Base-by-base conservation (phyloP, 2,888 invertebrate species). In the Camptogramma bilineatum region DNA sequence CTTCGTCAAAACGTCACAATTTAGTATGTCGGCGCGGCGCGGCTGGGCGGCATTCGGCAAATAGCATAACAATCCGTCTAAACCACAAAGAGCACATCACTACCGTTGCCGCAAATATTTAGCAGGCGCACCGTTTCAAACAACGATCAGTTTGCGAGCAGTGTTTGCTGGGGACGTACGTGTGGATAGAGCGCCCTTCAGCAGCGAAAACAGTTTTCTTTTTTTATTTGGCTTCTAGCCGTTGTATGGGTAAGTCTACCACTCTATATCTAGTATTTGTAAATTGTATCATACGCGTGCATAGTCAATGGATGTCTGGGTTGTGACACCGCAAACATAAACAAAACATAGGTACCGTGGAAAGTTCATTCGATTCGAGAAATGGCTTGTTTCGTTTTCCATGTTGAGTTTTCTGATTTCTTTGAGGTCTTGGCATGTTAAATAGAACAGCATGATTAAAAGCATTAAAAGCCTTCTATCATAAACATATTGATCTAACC, bases 211-310 rank as follows among this genome's bases (percentile, higher is more conserved):
- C 83, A 84, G 85, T 90, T 92, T 93, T 90, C 84, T 87, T 93
- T 92, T 91, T 93, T 93, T 91, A 91, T 93, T 93, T 93, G 93
- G 93, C 93, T 93, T 89, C 92, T 93, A 91, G 93, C 93, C 93
- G 87, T 93, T 93, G 93, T 93, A 93, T 93, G 93, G 93, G 93
- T 93, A 74, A 93, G 93, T 62, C 47, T 55, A 18, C 24, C 18
- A 47, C 8, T 44, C 13, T 39, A 4, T 13, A 10, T 13, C 34
- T 39, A 39, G 0, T 39, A 39, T 39, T 16, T 44, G 8, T 16
- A 53, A 59, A 61, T 24, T 16, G 16, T 13, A n/a, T n/a, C n/a
- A n/a, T 13, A 44, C 44, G 59, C n/a, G 13, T 53, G 63, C 52
- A 50, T 57, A 60, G 63, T 56, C 52, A 58, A 62, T 64, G 57